phyloP scores from a whole-genome alignment of 2,113 vertebrate genomes.

The Leptosomus discolor region DNA sequence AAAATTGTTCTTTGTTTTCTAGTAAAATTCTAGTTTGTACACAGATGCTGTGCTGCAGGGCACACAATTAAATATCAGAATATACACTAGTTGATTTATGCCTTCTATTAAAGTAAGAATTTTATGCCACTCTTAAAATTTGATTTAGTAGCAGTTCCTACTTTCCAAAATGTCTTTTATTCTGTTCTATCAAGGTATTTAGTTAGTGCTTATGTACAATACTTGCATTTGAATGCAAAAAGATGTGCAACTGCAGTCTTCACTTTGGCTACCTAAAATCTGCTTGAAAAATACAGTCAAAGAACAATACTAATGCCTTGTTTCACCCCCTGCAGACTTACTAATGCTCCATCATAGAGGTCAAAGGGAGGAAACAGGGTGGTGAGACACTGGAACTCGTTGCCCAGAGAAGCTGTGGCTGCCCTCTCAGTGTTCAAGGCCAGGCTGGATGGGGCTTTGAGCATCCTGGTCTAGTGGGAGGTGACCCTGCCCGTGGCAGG shows the following conservation, averaged over 20 bases:
- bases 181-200: background rate
- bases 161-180: background rate
- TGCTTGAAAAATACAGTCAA: background rate
- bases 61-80: background rate
- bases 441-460: no score
- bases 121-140: background rate
- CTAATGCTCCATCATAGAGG: background rate
- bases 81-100: background rate
- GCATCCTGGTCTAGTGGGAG: no score
- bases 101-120: constrained; percentile 17
- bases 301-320: background rate
- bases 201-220: background rate
- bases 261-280: background rate
- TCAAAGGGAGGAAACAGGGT: background rate
- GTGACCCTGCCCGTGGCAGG: no score
- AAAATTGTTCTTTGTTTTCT: constrained; percentile 31
- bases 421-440: no score
- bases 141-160: background rate
- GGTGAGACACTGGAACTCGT: no score
- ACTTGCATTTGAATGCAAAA: background rate
- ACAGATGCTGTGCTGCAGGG: background rate
- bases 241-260: background rate
- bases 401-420: no score
- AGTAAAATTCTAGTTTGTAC: constrained; percentile 8
- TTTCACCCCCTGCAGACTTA: background rate